Percentiles rank a stretch among this genome's conserved stretches.
These are phyloP conservation scores for Chaetura pelagica DNA, from an alignment of 2,113 vertebrate species.

Conservation along the genomic window DNA sequence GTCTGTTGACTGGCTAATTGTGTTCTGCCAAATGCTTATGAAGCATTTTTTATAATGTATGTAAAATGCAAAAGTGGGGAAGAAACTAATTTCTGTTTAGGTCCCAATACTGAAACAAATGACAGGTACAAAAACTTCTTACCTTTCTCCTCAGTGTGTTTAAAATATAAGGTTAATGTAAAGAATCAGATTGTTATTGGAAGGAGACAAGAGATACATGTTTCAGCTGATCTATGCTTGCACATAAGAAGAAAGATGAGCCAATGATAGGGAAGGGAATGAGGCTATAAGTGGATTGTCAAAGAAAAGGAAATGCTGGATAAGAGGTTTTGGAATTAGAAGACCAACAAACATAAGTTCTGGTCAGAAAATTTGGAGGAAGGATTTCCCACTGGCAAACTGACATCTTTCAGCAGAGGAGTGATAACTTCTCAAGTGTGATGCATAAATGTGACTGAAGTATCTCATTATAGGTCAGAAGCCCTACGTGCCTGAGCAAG, in stretches of 20 bases:
- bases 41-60: not conserved
- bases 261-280: constrained; percentile 41
- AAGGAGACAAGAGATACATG: constrained; percentile 4
- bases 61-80: not conserved
- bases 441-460: not conserved
- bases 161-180: constrained; percentile 22
- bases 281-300: constrained; percentile 43
- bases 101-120: not conserved
- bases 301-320: constrained; percentile 33
- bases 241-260: constrained; percentile 46
- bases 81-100: constrained; percentile 2
- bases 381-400: not conserved
- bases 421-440: not conserved
- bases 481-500: not conserved
- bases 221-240: not conserved
- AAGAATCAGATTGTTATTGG: not conserved
- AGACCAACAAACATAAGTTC: constrained; percentile 43
- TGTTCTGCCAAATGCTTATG: not conserved
- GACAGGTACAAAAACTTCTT: not conserved
- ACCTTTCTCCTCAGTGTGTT: not conserved
- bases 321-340: constrained; percentile 46
- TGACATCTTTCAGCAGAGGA: constrained; percentile 2
- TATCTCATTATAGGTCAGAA: not conserved
- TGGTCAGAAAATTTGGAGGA: constrained; percentile 20
- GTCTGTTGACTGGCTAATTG: not conserved